Conservation (phyloP, 1,140 invertebrate genomes). For the Drosophila insularis region DNA sequence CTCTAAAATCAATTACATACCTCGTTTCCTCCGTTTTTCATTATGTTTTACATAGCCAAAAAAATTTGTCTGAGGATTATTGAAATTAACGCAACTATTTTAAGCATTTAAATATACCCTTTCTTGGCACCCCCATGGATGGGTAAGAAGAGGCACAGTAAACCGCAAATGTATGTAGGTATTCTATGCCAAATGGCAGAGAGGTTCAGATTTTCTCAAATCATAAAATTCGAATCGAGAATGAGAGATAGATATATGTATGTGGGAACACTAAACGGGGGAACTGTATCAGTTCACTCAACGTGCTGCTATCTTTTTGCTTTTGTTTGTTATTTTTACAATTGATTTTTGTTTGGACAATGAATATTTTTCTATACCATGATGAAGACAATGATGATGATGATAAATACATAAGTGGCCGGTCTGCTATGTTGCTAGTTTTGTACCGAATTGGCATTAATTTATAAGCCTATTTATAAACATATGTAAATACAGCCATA, state of each 20-base stretch:
- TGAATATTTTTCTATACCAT: conserved; percentile 41
- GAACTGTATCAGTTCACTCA: conserved; percentile 15
- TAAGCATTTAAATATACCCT: not conserved
- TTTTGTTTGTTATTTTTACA: conserved; percentile 53
- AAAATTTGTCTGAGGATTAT: too few relatives aligned
- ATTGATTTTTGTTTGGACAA: conserved; percentile 58
- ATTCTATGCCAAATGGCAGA: conserved; percentile 29
- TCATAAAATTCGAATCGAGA: not conserved
- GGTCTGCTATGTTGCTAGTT: not conserved
- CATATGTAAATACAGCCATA: conserved; percentile 12
- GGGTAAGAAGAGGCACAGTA: not conserved
- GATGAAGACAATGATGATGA: not conserved
- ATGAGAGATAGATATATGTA: too few relatives aligned
- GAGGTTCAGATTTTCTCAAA: not conserved
- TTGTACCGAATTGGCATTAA: conserved; percentile 69
- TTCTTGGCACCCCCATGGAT: not conserved
- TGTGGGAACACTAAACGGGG: not conserved
- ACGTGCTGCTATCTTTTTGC: conserved; percentile 27
- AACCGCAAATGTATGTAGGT: conserved; percentile 46
- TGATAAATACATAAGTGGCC: conserved; percentile 1
- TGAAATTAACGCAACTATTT: not conserved
- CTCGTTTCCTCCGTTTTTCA: not conserved
- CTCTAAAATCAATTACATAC: not conserved
- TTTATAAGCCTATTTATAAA: conserved; percentile 42
- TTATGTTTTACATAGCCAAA: not conserved